phyloP scores from a whole-genome alignment of 1,140 invertebrate species.

The Conus betulinus region DNA sequence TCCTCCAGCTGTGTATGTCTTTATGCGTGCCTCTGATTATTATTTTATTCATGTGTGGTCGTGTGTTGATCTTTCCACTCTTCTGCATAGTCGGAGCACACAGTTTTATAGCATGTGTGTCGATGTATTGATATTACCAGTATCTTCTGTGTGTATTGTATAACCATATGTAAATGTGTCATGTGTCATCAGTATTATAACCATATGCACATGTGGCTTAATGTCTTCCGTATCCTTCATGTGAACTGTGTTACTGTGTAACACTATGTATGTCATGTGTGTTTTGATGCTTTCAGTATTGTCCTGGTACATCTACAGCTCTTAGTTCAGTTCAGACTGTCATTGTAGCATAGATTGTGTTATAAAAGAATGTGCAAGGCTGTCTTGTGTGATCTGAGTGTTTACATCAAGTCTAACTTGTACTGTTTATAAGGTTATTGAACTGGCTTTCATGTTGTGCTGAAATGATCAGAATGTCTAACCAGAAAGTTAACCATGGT shows the following conservation, averaged over 20 bases:
- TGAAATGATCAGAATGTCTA: not conserved
- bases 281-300: not conserved
- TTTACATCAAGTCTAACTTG: not conserved
- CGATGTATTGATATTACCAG: too few species aligned
- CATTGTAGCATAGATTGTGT: too few species aligned
- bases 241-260: not conserved
- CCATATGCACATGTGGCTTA: not conserved
- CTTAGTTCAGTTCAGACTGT: too few species aligned
- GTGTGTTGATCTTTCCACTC: not conserved
- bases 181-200: not conserved
- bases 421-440: not conserved
- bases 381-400: too few species aligned
- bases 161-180: not conserved
- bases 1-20: not conserved
- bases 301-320: too few species aligned
- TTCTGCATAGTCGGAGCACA: too few species aligned
- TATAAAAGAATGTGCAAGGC: too few species aligned
- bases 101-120: too few species aligned
- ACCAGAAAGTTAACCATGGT: not conserved
- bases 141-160: not conserved
- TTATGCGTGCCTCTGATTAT: not conserved
- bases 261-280: not conserved
- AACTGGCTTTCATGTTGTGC: not conserved
- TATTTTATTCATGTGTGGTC: not conserved
- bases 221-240: too few species aligned